Evolutionary conservation across 2,797 vertebrate species (phyloP), one percentile per base, ranked within the genome.

Genomic region (Aplochiton taeniatus): DNA sequence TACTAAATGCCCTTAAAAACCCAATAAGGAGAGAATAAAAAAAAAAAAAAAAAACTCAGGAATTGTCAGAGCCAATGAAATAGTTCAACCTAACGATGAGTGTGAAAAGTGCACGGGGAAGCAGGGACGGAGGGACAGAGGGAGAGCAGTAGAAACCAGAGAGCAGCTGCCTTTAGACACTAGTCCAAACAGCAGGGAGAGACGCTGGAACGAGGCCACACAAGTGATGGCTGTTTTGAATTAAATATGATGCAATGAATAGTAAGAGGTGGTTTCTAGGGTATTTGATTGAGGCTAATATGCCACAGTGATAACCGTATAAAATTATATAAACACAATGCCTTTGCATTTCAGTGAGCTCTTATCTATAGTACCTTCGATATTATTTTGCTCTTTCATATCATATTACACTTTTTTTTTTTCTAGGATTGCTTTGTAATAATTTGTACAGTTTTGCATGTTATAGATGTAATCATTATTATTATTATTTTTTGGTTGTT

Each of bases 361-460:
- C 89, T 89, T 91, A 93, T 91, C 91, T 92, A 85, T 89, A 91
- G 92, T 92, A 94, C 92, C 92, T 91, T 93, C 83, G 62, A 80
- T 89, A 84, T 92, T 94, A 91, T 92, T 93, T 91, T 95, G 92
- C 90, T 87, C 91, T 93, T 90, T 94, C 93, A 92, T 94, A 94
- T 91, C 94, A 93, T 91, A 86, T 83, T 93, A 94, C 93, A 90
- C 90, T 90, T 92, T 87, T 77, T 84, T 88, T 89, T 85, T 94
- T 88, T 91, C 87, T 66, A 85, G 88, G 83, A 78, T 91, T 92
- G 91, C 92, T 94, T 91, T 96, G 94, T 96, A 96, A 97, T 94
- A 94, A 95, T 96, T 92, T 96, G 96, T 97, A 97, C 95, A 96
- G 96, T 95, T 96, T 95, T 96, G 95, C 95, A 96, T 96, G 95